Evolutionary conservation across 2,888 invertebrate genomes (phyloP).

Genomic region (Escarpia spicata): DNA sequence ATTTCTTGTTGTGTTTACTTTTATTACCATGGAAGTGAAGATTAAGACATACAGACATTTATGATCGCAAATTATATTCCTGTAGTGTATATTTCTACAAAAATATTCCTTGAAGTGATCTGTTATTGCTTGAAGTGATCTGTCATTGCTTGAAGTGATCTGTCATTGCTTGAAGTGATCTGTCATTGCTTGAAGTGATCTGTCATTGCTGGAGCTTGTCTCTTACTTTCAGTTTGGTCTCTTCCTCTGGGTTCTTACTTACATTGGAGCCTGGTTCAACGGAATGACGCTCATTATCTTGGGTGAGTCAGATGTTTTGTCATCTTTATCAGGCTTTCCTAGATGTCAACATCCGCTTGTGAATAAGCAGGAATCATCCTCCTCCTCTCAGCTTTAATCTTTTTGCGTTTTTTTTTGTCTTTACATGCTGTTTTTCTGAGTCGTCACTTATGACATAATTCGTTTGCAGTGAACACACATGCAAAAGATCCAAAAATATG

Average conservation of each 20-base stretch:
- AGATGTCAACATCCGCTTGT: neutral
- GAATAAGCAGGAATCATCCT: too few species aligned
- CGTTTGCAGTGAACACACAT: too few species aligned
- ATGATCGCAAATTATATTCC: neutral
- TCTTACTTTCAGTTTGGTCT: constrained; percentile 84
- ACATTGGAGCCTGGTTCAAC: constrained; percentile 98
- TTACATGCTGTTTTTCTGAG: too few species aligned
- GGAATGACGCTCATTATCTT: constrained; percentile 97
- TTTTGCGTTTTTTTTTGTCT: too few species aligned
- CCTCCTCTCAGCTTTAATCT: too few species aligned
- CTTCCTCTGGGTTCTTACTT: constrained; percentile 94
- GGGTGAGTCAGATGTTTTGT: constrained; percentile 71
- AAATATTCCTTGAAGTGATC: too few species aligned
- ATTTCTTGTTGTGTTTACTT: neutral
- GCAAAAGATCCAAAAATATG: neutral
- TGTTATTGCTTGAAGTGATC: too few species aligned
- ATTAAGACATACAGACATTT: neutral
- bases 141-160: too few species aligned
- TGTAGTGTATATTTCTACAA: too few species aligned
- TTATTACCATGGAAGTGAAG: neutral
- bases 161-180: too few species aligned
- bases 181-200: too few species aligned
- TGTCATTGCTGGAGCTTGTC: neutral
- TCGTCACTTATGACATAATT: too few species aligned
- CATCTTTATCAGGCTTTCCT: neutral